Evolutionary conservation across 2,797 vertebrate genomes (phyloP).

Genomic region (Enteromius thamalakanensis): DNA sequence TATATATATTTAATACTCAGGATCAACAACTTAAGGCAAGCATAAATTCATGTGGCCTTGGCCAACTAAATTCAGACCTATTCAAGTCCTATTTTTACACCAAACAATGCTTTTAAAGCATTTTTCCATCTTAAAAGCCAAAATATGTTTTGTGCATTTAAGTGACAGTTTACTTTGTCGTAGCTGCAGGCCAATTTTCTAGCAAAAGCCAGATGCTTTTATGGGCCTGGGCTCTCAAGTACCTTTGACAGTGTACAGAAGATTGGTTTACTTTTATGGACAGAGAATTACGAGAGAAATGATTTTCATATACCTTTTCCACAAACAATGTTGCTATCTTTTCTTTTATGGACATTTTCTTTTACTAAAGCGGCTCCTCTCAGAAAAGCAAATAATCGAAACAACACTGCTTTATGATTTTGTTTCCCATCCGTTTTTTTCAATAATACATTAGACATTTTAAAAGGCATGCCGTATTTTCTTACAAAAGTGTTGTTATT

Average conservation of each 20-base stretch:
- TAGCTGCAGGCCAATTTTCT: constrained; percentile 7
- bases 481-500: constrained; percentile 1
- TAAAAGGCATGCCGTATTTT: constrained; percentile 2
- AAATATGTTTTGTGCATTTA: constrained; percentile 22
- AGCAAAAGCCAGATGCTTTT: constrained; percentile 29
- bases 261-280: constrained; percentile 65
- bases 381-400: constrained; percentile 2
- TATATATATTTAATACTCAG: background rate
- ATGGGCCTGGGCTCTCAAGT: constrained; percentile 26
- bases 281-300: constrained; percentile 50
- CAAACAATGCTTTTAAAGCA: background rate
- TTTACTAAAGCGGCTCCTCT: constrained; percentile 34
- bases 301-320: constrained; percentile 53
- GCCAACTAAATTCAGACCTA: background rate
- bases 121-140: constrained; percentile 26
- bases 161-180: constrained; percentile 30
- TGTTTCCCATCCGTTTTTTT: background rate
- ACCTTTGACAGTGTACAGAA: constrained; percentile 41
- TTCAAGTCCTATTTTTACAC: background rate
- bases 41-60: background rate
- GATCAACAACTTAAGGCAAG: background rate
- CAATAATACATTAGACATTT: constrained; percentile 24
- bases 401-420: constrained; percentile 19
- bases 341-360: constrained; percentile 37
- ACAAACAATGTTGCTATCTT: constrained; percentile 46